A percentile compares a stretch with the other conserved stretches of the same genome.
Conservation (phyloP, 37 sponge, comb jelly and placozoan genomes). For the Axinella damicornis region DNA sequence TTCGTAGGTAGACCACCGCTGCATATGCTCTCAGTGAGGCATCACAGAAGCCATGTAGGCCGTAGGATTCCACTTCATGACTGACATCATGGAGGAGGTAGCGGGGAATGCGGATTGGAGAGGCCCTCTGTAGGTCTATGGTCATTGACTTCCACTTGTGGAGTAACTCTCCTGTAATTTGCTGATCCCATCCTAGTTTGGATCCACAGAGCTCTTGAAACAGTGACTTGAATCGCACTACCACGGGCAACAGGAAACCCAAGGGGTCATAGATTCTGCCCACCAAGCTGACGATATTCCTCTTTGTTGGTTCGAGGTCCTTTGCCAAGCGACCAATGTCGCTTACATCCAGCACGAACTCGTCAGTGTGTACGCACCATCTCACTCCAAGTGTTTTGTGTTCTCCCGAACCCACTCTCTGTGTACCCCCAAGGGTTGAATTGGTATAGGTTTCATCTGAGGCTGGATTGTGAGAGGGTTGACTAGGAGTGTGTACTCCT, state of each 20-base stretch:
- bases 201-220: neutral
- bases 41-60: slow-evolving; percentile 16
- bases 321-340: neutral
- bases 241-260: slow-evolving; percentile 33
- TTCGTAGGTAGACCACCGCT: slow-evolving; percentile 18
- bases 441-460: slow-evolving; percentile 17
- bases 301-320: slow-evolving; percentile 13
- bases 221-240: slow-evolving; percentile 1
- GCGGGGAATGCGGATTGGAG: neutral
- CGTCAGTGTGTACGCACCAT: slow-evolving; percentile 17
- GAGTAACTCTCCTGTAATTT: slow-evolving; percentile 13
- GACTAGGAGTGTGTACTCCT: too few species aligned
- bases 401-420: neutral
- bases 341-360: slow-evolving; percentile 19
- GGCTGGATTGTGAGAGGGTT: neutral
- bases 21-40: slow-evolving; percentile 28
- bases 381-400: slow-evolving; percentile 41
- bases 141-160: slow-evolving; percentile 2
- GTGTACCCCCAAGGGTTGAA: neutral
- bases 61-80: neutral
- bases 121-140: neutral
- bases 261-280: slow-evolving; percentile 38
- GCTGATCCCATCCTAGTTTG: slow-evolving; percentile 23
- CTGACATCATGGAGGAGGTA: neutral
- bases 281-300: slow-evolving; percentile 19